A percentile compares a stretch with the other conserved stretches of the same genome.
phyloP scores from a whole-genome alignment of 2,888 invertebrate species.

The Pammene fasciana region DNA sequence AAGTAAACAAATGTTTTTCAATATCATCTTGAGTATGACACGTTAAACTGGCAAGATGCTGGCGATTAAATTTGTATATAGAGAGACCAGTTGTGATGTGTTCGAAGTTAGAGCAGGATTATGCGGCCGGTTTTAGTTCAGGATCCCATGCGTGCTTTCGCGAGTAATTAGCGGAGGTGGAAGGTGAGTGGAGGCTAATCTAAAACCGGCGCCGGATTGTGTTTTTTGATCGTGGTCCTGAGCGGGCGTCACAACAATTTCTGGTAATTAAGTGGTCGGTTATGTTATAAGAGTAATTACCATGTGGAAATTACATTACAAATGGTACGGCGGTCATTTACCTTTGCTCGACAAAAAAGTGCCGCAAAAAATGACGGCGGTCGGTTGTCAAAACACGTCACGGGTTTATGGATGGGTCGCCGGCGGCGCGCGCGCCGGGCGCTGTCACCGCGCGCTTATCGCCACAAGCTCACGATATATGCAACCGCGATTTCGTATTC shows the following conservation, averaged over 20 bases:
- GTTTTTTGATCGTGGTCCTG: slow-evolving; percentile 62
- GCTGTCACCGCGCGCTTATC: slow-evolving; percentile 42
- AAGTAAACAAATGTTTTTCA: slow-evolving; percentile 19
- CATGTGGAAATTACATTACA: slow-evolving; percentile 71
- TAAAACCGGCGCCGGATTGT: slow-evolving; percentile 66
- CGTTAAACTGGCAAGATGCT: slow-evolving; percentile 70
- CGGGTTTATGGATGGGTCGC: slow-evolving; percentile 78
- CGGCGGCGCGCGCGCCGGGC: slow-evolving; percentile 57
- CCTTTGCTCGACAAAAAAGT: slow-evolving; percentile 58
- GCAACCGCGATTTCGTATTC: slow-evolving; percentile 30
- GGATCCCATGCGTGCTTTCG: slow-evolving; percentile 27
- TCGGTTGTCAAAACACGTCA: slow-evolving; percentile 78
- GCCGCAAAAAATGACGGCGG: slow-evolving; percentile 61
- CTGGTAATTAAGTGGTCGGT: slow-evolving; percentile 76
- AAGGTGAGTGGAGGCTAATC: slow-evolving; percentile 69
- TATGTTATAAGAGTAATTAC: slow-evolving; percentile 75
- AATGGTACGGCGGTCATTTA: slow-evolving; percentile 63
- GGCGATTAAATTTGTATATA: slow-evolving; percentile 48
- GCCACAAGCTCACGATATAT: slow-evolving; percentile 11
- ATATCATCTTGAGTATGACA: slow-evolving; percentile 51
- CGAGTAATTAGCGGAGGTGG: slow-evolving; percentile 48
- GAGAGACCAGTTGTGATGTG: slow-evolving; percentile 64
- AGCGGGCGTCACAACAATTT: slow-evolving; percentile 67
- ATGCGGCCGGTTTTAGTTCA: slow-evolving; percentile 18
- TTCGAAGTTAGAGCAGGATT: background rate